Conservation (phyloP, 1,140 invertebrate genomes). For the Ceratina calcarata region DNA sequence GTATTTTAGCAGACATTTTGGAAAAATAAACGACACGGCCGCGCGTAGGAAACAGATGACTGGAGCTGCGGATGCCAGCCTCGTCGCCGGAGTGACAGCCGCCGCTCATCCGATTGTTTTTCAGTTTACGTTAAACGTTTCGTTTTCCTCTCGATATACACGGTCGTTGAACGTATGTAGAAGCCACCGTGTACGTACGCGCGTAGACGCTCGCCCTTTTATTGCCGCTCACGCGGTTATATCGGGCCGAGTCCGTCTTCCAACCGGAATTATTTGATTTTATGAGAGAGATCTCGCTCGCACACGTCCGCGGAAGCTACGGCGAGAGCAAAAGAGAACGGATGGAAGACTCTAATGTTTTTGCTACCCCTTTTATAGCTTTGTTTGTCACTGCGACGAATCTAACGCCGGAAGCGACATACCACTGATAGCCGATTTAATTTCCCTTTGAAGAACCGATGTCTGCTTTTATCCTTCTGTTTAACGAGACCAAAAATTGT, state of each 20-base stretch:
- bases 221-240: slow-evolving; percentile 67
- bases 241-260: slow-evolving; percentile 69
- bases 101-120: slow-evolving; percentile 75
- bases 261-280: slow-evolving; percentile 73
- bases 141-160: slow-evolving; percentile 72
- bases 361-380: not conserved
- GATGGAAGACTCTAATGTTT: not conserved
- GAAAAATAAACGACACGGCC: slow-evolving; percentile 75
- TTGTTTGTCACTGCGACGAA: not conserved
- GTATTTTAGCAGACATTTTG: slow-evolving; percentile 78
- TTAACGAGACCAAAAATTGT: not conserved
- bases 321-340: slow-evolving; percentile 28
- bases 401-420: not conserved
- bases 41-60: slow-evolving; percentile 76
- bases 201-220: slow-evolving; percentile 49
- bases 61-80: slow-evolving; percentile 68
- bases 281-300: slow-evolving; percentile 64
- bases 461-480: not conserved
- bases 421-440: not conserved
- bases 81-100: slow-evolving; percentile 76
- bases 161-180: slow-evolving; percentile 74
- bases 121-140: slow-evolving; percentile 77
- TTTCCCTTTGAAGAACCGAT: not conserved
- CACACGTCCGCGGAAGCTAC: slow-evolving; percentile 21
- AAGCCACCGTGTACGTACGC: slow-evolving; percentile 37